These are phyloP conservation scores for Trididemnum miniatum DNA, from an alignment of 23 tunicate genomes.

Conservation along the genomic window DNA sequence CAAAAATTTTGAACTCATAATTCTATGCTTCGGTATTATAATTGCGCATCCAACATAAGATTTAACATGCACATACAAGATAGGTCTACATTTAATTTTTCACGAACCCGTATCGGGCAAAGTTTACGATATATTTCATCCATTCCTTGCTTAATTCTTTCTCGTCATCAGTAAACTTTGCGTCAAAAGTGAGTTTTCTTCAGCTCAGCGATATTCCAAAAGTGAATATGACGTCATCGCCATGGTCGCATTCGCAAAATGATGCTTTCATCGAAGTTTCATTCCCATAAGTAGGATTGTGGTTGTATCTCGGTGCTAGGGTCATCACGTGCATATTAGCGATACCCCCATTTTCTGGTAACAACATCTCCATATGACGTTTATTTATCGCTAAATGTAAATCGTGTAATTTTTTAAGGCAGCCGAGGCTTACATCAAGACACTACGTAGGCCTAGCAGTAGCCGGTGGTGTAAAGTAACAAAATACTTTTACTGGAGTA, in stretches of 20 bases:
- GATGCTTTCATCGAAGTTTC: not conserved
- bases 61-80: no score
- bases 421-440: no score
- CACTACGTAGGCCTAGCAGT: no score
- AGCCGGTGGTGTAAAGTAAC: no score
- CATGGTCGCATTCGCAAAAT: conserved; percentile 50
- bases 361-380: no score
- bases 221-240: conserved; percentile 46
- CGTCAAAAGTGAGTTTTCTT: conserved; percentile 25
- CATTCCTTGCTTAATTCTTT: conserved; percentile 29
- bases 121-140: conserved; percentile 61
- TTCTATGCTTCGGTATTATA: no score
- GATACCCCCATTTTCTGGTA: not conserved
- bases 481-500: no score
- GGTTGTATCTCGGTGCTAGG: conserved; percentile 6
- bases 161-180: conserved; percentile 52
- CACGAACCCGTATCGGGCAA: conserved; percentile 61
- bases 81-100: no score
- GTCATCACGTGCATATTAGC: conserved; percentile 40
- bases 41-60: no score
- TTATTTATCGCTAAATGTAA: no score
- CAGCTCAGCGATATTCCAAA: conserved; percentile 31
- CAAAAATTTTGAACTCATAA: no score
- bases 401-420: no score
- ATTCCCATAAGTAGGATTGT: conserved; percentile 16